These are phyloP conservation scores for Columbina picui DNA, from an alignment of 2,113 vertebrate species.

Conservation along the genomic window DNA sequence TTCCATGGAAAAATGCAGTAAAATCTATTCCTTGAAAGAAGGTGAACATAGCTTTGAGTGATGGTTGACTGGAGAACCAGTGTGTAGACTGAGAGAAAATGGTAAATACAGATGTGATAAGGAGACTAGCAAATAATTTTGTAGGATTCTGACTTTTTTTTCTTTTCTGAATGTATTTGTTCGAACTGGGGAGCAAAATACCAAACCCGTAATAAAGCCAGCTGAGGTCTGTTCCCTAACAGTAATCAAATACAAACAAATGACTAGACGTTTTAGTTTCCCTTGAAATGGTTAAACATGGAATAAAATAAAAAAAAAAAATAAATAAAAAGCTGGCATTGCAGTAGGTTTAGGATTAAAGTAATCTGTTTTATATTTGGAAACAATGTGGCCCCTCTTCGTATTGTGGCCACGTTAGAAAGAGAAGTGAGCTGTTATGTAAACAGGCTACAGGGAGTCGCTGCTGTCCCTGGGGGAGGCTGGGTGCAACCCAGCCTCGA, in stretches of 20 bases:
- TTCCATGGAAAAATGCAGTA: not conserved
- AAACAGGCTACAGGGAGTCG: not conserved
- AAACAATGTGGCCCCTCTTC: slow-evolving; percentile 21
- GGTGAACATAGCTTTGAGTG: not conserved
- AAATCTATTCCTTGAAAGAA: not conserved
- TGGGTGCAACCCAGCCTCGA: not conserved
- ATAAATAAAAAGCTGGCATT: not conserved
- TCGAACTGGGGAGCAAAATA: not conserved
- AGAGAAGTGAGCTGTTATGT: not conserved
- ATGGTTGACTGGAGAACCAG: not conserved
- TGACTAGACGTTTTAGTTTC: not conserved
- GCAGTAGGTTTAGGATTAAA: slow-evolving; percentile 35
- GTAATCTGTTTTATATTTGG: slow-evolving; percentile 58
- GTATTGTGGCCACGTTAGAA: not conserved
- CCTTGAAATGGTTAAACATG: slow-evolving; percentile 7
- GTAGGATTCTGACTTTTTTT: not conserved
- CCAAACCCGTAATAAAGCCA: not conserved
- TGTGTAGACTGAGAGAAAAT: not conserved
- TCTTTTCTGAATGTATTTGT: not conserved
- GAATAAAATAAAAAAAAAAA: not conserved
- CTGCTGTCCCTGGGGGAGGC: not conserved
- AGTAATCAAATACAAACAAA: not conserved
- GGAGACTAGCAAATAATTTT: not conserved
- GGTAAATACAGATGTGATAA: not conserved
- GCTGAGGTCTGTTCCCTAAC: not conserved